Conservation (phyloP, 2,797 vertebrate genomes). For the Harpagifer antarcticus region DNA sequence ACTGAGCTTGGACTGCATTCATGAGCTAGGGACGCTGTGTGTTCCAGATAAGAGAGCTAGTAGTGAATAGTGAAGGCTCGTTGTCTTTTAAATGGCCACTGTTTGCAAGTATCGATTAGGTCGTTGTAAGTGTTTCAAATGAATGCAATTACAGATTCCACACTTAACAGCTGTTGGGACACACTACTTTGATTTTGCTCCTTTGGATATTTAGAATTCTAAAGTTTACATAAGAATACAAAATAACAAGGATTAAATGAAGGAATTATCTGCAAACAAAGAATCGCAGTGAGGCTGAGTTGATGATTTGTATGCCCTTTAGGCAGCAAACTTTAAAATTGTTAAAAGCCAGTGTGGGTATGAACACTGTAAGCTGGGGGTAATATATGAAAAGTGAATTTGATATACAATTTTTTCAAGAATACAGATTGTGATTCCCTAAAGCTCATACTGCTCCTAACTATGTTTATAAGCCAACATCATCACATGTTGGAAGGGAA, state of each 20-base stretch:
- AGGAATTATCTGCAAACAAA: slow-evolving; percentile 16
- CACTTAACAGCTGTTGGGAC: neutral
- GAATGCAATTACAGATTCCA: slow-evolving; percentile 20
- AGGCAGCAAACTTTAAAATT: neutral
- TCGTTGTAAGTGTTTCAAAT: slow-evolving; percentile 37
- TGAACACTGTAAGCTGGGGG: neutral
- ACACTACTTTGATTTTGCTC: too few relatives aligned
- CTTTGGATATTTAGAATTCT: too few relatives aligned
- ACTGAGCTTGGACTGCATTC: neutral
- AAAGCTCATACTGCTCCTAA: slow-evolving; percentile 14
- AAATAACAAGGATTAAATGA: slow-evolving; percentile 11
- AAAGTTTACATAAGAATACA: too few relatives aligned
- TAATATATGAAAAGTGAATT: neutral
- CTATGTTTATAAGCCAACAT: neutral
- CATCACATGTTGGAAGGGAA: neutral
- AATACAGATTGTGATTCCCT: neutral
- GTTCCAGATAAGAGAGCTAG: slow-evolving; percentile 15
- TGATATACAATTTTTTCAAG: neutral
- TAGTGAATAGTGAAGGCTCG: neutral
- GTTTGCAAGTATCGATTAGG: slow-evolving; percentile 19
- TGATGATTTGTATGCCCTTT: neutral
- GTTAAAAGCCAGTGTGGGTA: neutral
- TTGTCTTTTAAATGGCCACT: neutral
- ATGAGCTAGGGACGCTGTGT: slow-evolving; percentile 1
- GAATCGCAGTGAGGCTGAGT: neutral